Conservation (phyloP, 2,797 vertebrate genomes). For the Eulemur albifrons region DNA sequence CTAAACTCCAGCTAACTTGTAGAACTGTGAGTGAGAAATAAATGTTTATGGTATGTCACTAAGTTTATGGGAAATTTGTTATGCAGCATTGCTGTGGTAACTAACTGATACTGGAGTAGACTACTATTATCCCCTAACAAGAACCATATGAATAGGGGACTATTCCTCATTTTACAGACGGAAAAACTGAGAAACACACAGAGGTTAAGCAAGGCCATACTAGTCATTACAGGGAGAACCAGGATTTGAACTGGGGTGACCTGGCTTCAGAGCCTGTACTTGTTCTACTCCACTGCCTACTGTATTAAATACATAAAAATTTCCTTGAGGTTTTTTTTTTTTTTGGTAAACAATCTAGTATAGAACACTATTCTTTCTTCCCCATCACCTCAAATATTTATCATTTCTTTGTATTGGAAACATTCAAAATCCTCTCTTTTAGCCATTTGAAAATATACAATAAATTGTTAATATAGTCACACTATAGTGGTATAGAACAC, state of each 20-base stretch:
- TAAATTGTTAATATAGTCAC: neutral
- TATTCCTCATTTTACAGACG: neutral
- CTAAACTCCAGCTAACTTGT: neutral
- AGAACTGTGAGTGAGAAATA: neutral
- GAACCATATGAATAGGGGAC: neutral
- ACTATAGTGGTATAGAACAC: neutral
- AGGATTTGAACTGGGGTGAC: neutral
- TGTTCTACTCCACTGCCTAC: neutral
- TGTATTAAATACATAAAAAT: neutral
- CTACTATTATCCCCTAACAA: neutral
- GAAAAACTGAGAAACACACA: neutral
- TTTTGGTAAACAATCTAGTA: neutral
- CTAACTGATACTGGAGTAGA: neutral
- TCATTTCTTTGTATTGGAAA: neutral
- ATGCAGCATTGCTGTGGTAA: neutral
- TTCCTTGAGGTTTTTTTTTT: neutral
- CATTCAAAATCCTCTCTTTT: neutral
- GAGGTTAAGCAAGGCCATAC: neutral
- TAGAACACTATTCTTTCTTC: neutral
- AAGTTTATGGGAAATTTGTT: neutral
- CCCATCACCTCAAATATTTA: neutral
- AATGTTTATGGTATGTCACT: neutral
- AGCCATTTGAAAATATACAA: neutral
- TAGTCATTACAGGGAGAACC: neutral
- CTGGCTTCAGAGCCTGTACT: neutral